Evolutionary conservation across 2,797 vertebrate species (phyloP).

Genomic region (Sphenodon punctatus): DNA sequence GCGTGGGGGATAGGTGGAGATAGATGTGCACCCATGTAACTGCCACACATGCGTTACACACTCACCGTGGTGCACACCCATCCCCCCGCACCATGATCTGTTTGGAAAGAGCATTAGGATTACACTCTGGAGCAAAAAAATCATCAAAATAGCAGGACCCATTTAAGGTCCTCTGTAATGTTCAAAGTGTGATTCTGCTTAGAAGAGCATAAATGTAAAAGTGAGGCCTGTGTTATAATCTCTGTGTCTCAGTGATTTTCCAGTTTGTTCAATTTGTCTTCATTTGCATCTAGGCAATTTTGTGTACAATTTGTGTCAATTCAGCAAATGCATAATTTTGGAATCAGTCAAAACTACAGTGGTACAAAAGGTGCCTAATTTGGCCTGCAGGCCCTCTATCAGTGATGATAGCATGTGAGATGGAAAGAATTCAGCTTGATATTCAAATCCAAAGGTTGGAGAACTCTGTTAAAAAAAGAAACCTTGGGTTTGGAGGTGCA

Average conservation of each 20-base stretch:
- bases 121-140: background rate
- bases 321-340: background rate
- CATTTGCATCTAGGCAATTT: no score
- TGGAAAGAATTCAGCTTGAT: rapidly evolving
- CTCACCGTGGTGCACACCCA: no score
- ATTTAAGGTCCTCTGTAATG: background rate
- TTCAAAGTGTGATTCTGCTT: background rate
- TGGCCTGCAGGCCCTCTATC: background rate
- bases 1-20: no score
- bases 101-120: no score
- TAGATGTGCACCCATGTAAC: no score
- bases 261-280: no score
- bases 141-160: background rate
- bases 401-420: background rate
- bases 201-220: background rate
- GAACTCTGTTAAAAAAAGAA: background rate
- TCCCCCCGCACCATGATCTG: no score
- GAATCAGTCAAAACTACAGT: background rate
- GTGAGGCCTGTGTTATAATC: background rate
- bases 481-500: background rate
- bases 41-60: no score
- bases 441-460: background rate
- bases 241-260: background rate
- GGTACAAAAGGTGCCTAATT: background rate
- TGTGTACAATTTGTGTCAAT: no score